Evolutionary conservation across 2,113 vertebrate genomes (phyloP), one percentile per base, ranked within the genome.

Genomic region (Garra rufa): DNA sequence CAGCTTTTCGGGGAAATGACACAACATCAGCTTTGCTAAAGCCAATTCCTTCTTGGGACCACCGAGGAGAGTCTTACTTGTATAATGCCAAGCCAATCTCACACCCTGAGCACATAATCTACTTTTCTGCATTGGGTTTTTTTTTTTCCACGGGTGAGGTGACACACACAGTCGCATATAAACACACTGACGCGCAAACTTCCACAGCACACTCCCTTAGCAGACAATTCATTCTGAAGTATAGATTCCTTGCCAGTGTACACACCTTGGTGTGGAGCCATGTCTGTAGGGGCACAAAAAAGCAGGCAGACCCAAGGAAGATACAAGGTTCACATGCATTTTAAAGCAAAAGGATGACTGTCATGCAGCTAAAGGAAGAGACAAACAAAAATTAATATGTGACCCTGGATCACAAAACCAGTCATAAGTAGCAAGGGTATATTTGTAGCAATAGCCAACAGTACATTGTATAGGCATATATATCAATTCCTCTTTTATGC

Each of bases 1-100:
- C 65, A n/a, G 41, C 50, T 67, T 83, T 93, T 93, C 89, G 93
- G 91, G 92, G 94, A 94, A 94, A 74, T 69, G 74, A 86, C 77
- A 92, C 84, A 91, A 91, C 50, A 87, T 88, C 38, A 11, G 41
- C 61, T 81, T 48, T 21, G 61, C 61, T 30, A 67, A 28, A 67
- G 78, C 78, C 78, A 81, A 50, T 50, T 48, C 76, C 59, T 34
- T 15, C 61, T 67, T 30, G 44, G 78, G 78, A 67, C 78, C 41
- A 28, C 38, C 38, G 19, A 81, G 44, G 61, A 81, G 78, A 67
- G 41, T 17, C 57, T 61, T 63, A 14, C 76, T 63, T 63, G 19
- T 21, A 50, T 59, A 63, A 65, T 30, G 57, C 41, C 38, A 63
- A 78, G 57, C 34, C 76, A 63, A 44, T 79, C 76, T 79, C 55